Percentiles rank a stretch among this genome's conserved stretches.
phyloP scores from a whole-genome alignment of 2,797 vertebrate genomes.

The Sebastes vulpes region DNA sequence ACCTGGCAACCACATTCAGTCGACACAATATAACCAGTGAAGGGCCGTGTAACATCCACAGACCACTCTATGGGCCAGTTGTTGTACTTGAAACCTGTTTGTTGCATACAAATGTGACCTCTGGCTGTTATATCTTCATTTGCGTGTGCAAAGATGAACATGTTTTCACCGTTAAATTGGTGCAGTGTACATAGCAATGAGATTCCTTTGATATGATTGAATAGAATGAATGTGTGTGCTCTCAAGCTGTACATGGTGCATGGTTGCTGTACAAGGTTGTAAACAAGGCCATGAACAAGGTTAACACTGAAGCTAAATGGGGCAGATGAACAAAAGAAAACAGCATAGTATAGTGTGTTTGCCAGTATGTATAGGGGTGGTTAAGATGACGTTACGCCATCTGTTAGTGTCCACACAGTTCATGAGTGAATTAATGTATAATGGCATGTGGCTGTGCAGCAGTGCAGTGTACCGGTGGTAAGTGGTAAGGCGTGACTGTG shows the following conservation, averaged over 20 bases:
- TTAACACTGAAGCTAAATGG: background rate
- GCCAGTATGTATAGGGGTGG: background rate
- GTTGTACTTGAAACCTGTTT: background rate
- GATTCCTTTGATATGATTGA: background rate
- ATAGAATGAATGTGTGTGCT: background rate
- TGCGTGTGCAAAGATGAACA: background rate
- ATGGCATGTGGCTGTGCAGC: background rate
- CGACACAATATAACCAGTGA: background rate
- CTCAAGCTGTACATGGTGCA: too few species aligned
- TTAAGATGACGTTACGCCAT: background rate
- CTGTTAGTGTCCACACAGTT: background rate
- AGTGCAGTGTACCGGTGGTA: background rate
- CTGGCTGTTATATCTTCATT: background rate
- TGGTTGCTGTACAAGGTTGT: background rate
- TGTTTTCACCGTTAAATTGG: background rate
- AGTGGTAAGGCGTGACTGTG: background rate
- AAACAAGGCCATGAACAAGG: background rate
- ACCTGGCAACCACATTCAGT: background rate
- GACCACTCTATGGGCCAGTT: background rate
- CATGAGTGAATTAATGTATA: background rate
- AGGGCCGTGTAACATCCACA: background rate
- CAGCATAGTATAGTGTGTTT: background rate
- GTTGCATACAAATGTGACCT: background rate
- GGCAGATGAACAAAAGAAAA: background rate
- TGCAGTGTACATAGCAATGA: background rate